Percentiles rank a stretch among this genome's conserved stretches.
phyloP scores from a whole-genome alignment of 2,113 vertebrate species.

The Daboia siamensis region DNA sequence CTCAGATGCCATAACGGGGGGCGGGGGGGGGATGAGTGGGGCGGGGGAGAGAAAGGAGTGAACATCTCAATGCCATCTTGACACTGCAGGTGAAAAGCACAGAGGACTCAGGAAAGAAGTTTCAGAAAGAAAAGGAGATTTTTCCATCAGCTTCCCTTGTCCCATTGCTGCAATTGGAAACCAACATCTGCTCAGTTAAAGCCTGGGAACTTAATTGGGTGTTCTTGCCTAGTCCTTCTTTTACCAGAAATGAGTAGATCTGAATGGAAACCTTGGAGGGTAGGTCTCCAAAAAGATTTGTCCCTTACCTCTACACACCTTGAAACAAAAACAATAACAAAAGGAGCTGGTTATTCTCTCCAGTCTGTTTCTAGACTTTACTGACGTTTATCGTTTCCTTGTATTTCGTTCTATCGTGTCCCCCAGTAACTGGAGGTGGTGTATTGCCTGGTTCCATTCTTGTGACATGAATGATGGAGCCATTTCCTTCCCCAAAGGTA shows the following conservation, averaged over 20 bases:
- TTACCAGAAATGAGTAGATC: not conserved
- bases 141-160: not conserved
- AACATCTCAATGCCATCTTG: slow-evolving; percentile 9
- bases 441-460: not conserved
- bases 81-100: slow-evolving; percentile 48
- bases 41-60: slow-evolving; percentile 1
- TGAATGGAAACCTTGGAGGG: not conserved
- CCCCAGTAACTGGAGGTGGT: not conserved
- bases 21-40: not conserved
- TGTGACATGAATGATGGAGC: not conserved
- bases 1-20: slow-evolving; percentile 42
- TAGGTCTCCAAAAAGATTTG: not conserved
- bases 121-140: slow-evolving; percentile 21
- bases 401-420: not conserved
- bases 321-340: not conserved
- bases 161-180: not conserved
- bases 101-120: not conserved
- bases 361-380: not conserved
- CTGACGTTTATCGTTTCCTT: not conserved
- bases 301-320: not conserved
- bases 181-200: not conserved
- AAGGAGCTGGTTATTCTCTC: not conserved
- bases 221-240: accelerated
- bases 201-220: not conserved
- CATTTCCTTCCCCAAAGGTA: not conserved